Base-by-base conservation (phyloP, 2,888 invertebrate species). In the Brachyopa scutellaris region DNA sequence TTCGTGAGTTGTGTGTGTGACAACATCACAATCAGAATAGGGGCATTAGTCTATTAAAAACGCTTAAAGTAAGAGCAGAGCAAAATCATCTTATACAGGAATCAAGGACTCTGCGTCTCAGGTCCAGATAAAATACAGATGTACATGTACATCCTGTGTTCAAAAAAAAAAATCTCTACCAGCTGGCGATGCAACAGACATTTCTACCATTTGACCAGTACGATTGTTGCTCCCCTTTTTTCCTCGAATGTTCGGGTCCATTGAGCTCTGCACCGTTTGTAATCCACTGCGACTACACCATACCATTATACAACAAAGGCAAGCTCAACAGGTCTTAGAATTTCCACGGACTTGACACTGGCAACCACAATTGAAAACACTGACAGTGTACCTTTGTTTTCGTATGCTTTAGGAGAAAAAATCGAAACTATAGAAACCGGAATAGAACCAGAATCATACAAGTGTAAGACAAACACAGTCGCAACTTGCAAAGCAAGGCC, bases 291-390 rank as follows among this genome's bases (percentile, higher is more conserved):
- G n/a, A n/a, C n/a, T 21, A 1, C 3, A 13, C 19, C 9, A 31
- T 17, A 26, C 29, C 47, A 55, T 11, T 29, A 5, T 6, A 19
- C 26, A 49, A 42, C 29, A 66, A 61, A 59, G 45, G 49, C 9
- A 3, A 31, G 45, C 38, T 55, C 67, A 73, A 79, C 73, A 73
- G 61, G 73, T 79, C 49, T 47, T 17, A 57, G 23, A 29, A 59
- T 15, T 36, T 23, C 17, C 15, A 45, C 7, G 13, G 21, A 40
- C 31, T 55, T 42, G 64, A 29, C 36, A 70, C 26, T 55, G 23
- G 40, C 53, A 64, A 15, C 55, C 49, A 74, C n/a, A 53, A 51
- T 33, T 26, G 17, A 19, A 23, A 3, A 42, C 17, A 59, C 13
- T n/a, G 21, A 9, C 6, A n/a, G n/a, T n/a, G 1, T 23, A 8